Conservation (phyloP, 2,113 vertebrate genomes). For the Leucoraja erinaceus region DNA sequence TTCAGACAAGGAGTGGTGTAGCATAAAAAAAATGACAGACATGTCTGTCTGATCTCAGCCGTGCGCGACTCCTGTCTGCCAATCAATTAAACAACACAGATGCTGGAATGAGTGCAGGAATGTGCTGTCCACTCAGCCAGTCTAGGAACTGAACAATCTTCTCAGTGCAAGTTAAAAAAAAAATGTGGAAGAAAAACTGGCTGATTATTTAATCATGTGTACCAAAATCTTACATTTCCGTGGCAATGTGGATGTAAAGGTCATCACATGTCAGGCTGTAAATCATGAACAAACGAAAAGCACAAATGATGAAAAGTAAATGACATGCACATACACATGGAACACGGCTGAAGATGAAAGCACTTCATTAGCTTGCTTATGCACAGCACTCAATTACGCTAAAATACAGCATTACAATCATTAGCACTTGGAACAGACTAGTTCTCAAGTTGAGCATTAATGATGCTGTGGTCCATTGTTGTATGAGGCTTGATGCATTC, state of each 20-base stretch:
- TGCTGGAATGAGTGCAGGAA: conserved; percentile 27
- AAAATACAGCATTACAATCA: conserved; percentile 19
- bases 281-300: background rate
- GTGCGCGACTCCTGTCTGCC: conserved; percentile 33
- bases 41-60: conserved; percentile 35
- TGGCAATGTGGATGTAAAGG: background rate
- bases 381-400: conserved; percentile 13
- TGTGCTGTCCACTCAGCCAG: conserved; percentile 2
- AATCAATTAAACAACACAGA: conserved; percentile 38
- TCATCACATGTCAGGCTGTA: background rate
- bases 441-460: conserved; percentile 16
- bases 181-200: background rate
- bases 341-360: conserved; percentile 30
- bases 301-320: conserved; percentile 24
- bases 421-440: conserved; percentile 27
- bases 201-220: conserved; percentile 3
- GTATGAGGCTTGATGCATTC: conserved; percentile 12
- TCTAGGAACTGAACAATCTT: conserved; percentile 16
- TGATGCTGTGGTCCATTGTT: conserved; percentile 29
- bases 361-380: conserved; percentile 8
- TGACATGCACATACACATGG: conserved; percentile 15
- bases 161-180: background rate
- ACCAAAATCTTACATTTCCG: background rate
- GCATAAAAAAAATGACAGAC: conserved; percentile 35
- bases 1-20: conserved; percentile 33